Evolutionary conservation across 2,888 invertebrate genomes (phyloP), one percentile per base, ranked within the genome.

Genomic region (Rhaphigaster nebulosa): DNA sequence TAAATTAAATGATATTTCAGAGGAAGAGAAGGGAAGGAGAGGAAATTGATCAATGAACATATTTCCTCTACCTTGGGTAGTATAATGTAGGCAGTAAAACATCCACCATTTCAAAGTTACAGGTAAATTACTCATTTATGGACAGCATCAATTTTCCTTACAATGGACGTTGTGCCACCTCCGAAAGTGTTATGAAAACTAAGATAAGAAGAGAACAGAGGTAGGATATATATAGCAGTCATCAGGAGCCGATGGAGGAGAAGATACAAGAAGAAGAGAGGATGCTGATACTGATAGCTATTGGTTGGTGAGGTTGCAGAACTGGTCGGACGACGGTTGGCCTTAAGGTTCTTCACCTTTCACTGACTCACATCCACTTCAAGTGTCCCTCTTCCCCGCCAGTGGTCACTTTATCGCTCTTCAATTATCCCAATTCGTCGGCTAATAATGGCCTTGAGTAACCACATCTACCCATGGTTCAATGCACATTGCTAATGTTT

Each of bases 291-390:
- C n/a, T 10, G n/a, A 13, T 23, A 26, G 56, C 56, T 56, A n/a
- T 56, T 26, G 56, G 56, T n/a, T n/a, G n/a, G n/a, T 23, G n/a
- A 38, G 38, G 70, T 26, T 76, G 70, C 34, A 76, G 70, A 76
- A 76, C 70, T 76, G 38, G 70, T 76, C 70, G 70, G 70, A 23
- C 23, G 60, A 56, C 23, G 52, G 8, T 2, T 15, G 70, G n/a
- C 60, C 70, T 38, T 20, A 76, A 76, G 70, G 70, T 76, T 76
- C 70, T 76, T 76, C 70, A 76, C 70, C 70, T 76, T 38, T 76
- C 70, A 38, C 70, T 76, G 70, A 76, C 70, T 76, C 70, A 76
- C 65, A 65, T 65, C 65, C 29, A 65, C 65, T 65, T 18, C 15
- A 38, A 38, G 23, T 76, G 70, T 76, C 70, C 38, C 70, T 18